phyloP scores from a whole-genome alignment of 2,888 invertebrate species.

The Venusia cambrica region DNA sequence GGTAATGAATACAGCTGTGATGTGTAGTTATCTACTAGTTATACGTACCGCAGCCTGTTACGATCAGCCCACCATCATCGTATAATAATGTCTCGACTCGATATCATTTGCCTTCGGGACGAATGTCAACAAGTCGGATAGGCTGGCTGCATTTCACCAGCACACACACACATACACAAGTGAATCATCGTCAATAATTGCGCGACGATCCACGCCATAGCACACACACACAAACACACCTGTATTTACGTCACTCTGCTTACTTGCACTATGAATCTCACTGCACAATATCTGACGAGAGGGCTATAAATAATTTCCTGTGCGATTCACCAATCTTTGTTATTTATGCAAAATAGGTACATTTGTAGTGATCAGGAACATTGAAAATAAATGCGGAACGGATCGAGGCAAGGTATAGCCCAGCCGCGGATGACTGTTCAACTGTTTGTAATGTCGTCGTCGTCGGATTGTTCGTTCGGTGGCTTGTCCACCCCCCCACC shows the following conservation, averaged over 20 bases:
- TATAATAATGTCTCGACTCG: constrained; percentile 55
- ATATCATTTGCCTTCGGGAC: constrained; percentile 74
- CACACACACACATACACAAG: constrained; percentile 77
- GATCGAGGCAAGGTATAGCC: constrained; percentile 50
- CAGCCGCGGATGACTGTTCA: constrained; percentile 72
- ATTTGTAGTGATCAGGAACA: constrained; percentile 41
- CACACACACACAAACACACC: constrained; percentile 64
- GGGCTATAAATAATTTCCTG: too few species aligned
- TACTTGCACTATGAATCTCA: constrained; percentile 38
- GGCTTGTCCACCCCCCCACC: too few species aligned
- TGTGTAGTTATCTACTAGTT: constrained; percentile 1
- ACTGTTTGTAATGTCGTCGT: constrained; percentile 76
- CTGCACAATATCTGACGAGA: too few species aligned
- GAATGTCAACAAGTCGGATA: constrained; percentile 78
- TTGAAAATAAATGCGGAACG: constrained; percentile 33
- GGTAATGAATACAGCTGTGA: constrained; percentile 4
- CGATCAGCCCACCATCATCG: constrained; percentile 75
- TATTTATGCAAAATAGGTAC: constrained; percentile 39
- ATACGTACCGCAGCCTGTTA: constrained; percentile 61
- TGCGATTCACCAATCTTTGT: constrained; percentile 47
- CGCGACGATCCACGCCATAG: constrained; percentile 76
- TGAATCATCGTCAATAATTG: constrained; percentile 81
- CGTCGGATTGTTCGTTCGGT: constrained; percentile 67
- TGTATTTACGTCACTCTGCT: constrained; percentile 64
- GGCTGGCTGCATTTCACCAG: constrained; percentile 79